These are phyloP conservation scores for Amazona guildingii DNA, from an alignment of 2,113 vertebrate species.

Conservation along the genomic window DNA sequence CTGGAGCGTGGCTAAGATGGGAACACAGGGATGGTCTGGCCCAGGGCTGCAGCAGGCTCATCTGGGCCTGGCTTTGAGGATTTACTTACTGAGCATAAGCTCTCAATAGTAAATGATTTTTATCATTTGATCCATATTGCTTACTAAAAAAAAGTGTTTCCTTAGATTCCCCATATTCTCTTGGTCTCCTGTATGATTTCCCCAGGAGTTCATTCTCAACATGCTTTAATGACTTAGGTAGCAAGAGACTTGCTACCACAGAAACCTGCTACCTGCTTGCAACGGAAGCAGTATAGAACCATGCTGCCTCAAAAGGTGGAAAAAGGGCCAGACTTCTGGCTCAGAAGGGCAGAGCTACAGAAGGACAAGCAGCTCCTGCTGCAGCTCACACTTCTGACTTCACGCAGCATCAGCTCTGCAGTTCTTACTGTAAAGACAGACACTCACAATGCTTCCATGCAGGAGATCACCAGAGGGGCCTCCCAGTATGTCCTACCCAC, in stretches of 20 bases:
- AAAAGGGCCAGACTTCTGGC: not conserved
- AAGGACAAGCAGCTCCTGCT: not conserved
- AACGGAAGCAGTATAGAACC: not conserved
- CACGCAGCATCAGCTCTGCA: not conserved
- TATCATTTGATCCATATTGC: not conserved
- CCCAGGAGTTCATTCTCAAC: not conserved
- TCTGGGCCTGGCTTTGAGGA: not conserved
- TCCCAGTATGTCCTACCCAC: not conserved
- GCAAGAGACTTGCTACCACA: not conserved
- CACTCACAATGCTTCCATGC: not conserved
- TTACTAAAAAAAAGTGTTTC: not conserved
- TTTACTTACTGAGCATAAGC: not conserved
- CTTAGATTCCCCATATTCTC: not conserved
- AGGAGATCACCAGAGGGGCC: not conserved
- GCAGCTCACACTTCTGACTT: not conserved
- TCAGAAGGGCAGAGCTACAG: not conserved
- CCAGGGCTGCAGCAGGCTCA: not conserved
- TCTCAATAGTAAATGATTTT: not conserved
- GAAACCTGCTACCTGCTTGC: not conserved
- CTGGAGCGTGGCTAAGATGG: not conserved
- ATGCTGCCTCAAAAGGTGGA: not conserved
- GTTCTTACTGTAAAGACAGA: not conserved
- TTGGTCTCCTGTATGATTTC: not conserved
- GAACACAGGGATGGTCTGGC: not conserved
- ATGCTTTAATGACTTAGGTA: not conserved